Evolutionary conservation across 53 echinoderm and acorn worm species (phyloP).

Genomic region (Stichopus horrens): DNA sequence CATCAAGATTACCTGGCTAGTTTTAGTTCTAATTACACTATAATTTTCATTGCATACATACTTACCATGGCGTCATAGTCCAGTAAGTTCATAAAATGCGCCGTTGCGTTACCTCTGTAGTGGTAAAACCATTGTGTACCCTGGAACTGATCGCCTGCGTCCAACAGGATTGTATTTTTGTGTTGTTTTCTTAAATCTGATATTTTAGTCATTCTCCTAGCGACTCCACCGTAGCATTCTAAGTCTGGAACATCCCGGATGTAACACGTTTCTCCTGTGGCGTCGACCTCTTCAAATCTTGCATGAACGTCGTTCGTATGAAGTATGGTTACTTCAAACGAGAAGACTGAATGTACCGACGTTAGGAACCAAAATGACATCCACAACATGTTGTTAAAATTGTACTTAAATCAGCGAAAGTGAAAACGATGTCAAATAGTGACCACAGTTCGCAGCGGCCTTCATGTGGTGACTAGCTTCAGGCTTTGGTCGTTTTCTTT

Average conservation of each 20-base stretch:
- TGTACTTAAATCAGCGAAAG: too few species aligned
- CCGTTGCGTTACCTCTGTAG: conserved; percentile 62
- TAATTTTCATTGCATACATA: background rate
- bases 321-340: conserved; percentile 64
- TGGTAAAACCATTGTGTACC: conserved; percentile 81
- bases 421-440: too few species aligned
- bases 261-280: conserved; percentile 59
- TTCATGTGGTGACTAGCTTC: too few species aligned
- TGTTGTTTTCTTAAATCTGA: conserved; percentile 40
- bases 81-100: conserved; percentile 80
- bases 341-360: too few species aligned
- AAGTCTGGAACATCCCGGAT: conserved; percentile 43
- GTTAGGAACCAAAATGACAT: too few species aligned
- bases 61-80: conserved; percentile 88
- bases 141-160: conserved; percentile 81
- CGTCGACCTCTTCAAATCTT: conserved; percentile 67
- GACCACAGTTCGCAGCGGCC: too few species aligned
- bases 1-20: too few species aligned
- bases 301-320: conserved; percentile 85
- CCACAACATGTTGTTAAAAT: too few species aligned
- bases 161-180: conserved; percentile 65
- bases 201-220: conserved; percentile 57
- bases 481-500: too few species aligned
- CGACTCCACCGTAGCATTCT: conserved; percentile 79
- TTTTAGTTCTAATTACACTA: too few species aligned